A percentile compares a stretch with the other conserved stretches of the same genome.
phyloP scores from a whole-genome alignment of 2,113 vertebrate species.

The Laticauda laticaudata region DNA sequence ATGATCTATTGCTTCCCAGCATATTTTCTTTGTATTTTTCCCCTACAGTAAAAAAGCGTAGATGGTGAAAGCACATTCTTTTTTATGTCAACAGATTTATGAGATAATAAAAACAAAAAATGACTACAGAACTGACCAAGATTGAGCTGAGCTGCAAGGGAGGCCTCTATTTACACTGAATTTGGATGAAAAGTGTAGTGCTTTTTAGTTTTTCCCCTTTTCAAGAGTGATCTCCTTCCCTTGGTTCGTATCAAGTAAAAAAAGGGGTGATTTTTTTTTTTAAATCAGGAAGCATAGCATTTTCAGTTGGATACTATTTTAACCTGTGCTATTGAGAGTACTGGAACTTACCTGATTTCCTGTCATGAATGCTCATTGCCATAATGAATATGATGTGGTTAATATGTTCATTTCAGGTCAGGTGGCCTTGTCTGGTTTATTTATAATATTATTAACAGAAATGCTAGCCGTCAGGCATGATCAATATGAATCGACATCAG shows the following conservation, averaged over 20 bases:
- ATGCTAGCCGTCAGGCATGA: constrained; percentile 65
- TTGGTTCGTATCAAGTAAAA: constrained; percentile 24
- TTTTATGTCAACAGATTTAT: constrained; percentile 65
- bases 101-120: constrained; percentile 56
- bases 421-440: constrained; percentile 74
- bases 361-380: constrained; percentile 41
- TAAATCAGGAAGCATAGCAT: constrained; percentile 34
- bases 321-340: constrained; percentile 41
- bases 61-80: constrained; percentile 61
- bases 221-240: background rate
- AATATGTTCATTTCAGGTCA: constrained; percentile 67
- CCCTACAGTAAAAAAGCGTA: constrained; percentile 49
- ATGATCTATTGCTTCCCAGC: constrained; percentile 37
- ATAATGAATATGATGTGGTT: constrained; percentile 61
- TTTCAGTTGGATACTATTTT: constrained; percentile 50
- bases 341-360: constrained; percentile 47
- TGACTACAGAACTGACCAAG: constrained; percentile 46
- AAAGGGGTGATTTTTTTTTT: background rate
- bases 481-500: constrained; percentile 71
- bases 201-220: background rate
- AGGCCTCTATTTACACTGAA: constrained; percentile 32
- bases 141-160: constrained; percentile 34
- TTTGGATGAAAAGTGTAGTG: constrained; percentile 43
- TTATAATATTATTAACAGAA: constrained; percentile 76
- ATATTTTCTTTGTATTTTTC: constrained; percentile 38